Evolutionary conservation across 2,797 vertebrate species (phyloP).

Genomic region (Enteromius treurensis): DNA sequence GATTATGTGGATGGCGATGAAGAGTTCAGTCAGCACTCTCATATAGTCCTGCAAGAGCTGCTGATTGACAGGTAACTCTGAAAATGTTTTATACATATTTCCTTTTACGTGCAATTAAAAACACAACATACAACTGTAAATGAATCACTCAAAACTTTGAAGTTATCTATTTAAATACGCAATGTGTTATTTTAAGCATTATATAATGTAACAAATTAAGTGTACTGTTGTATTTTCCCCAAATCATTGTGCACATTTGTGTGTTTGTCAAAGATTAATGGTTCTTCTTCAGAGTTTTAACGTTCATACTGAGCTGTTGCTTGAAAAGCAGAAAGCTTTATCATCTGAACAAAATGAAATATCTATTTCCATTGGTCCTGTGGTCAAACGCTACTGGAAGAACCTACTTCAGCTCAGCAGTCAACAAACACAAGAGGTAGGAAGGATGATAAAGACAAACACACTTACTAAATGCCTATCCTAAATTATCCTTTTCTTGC

Average conservation of each 20-base stretch:
- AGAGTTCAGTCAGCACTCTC: slow-evolving; percentile 87
- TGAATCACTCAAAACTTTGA: too few relatives aligned
- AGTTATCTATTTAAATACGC: neutral
- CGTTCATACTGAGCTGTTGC: slow-evolving; percentile 74
- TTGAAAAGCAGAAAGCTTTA: slow-evolving; percentile 59
- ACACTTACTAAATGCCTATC: neutral
- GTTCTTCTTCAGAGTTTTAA: slow-evolving; percentile 91
- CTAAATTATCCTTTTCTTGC: neutral
- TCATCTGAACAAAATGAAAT: slow-evolving; percentile 60
- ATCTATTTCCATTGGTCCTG: slow-evolving; percentile 86
- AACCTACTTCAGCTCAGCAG: slow-evolving; percentile 73
- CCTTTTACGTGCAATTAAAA: neutral
- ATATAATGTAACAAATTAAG: neutral
- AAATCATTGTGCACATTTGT: slow-evolving; percentile 3
- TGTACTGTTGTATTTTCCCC: neutral
- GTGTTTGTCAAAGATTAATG: slow-evolving; percentile 78
- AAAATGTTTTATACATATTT: too few relatives aligned
- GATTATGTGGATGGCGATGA: slow-evolving; percentile 83
- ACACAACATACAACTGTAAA: neutral
- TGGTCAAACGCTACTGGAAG: slow-evolving; percentile 85
- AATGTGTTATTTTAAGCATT: neutral
- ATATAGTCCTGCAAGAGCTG: slow-evolving; percentile 87
- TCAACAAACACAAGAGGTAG: slow-evolving; percentile 70
- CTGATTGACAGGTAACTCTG: slow-evolving; percentile 86
- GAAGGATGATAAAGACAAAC: slow-evolving; percentile 3